Evolutionary conservation across 2,888 invertebrate genomes (phyloP).

Genomic region (Diaprepes abbreviatus): DNA sequence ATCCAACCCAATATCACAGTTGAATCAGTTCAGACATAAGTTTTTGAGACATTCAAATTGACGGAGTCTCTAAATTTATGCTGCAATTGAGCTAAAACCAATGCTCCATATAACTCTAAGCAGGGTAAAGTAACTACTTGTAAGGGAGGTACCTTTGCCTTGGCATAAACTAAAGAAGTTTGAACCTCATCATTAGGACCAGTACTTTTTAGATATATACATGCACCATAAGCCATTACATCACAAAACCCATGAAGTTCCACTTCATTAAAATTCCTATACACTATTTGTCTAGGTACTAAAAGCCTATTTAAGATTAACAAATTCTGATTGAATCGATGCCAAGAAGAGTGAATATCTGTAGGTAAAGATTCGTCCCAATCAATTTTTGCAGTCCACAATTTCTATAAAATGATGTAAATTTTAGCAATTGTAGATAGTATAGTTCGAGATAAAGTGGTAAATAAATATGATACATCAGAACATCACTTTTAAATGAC

Average conservation of each 20-base stretch:
- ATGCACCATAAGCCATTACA: background rate
- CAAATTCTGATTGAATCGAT: background rate
- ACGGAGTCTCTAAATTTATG: conserved; percentile 23
- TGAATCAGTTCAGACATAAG: conserved; percentile 33
- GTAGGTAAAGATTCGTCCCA: conserved; percentile 36
- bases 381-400: conserved; percentile 31
- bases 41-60: too few species aligned
- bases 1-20: conserved; percentile 26
- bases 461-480: conserved; percentile 14
- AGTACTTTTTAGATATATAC: background rate
- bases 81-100: conserved; percentile 21
- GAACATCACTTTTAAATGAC: conserved; percentile 20
- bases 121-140: background rate
- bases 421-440: background rate
- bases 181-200: background rate
- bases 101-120: background rate
- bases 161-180: too few species aligned
- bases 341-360: background rate
- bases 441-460: background rate
- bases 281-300: background rate
- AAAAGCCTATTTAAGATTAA: background rate
- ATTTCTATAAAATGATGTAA: conserved; percentile 37
- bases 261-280: background rate
- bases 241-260: background rate
- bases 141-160: too few species aligned